Conservation (phyloP, 2,113 vertebrate genomes). For the Nycticebus coucang region DNA sequence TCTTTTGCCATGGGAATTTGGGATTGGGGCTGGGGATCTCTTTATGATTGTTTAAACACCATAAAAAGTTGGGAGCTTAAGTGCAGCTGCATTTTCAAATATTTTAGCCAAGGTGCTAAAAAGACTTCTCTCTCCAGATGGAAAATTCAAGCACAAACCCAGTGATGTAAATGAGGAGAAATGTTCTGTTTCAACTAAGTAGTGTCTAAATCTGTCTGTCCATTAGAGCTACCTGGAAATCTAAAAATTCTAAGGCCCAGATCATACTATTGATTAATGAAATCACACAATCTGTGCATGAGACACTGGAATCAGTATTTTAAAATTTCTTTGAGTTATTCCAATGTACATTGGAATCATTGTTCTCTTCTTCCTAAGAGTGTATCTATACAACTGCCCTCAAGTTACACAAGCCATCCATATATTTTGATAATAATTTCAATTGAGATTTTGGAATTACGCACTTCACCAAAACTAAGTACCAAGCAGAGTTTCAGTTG, state of each 20-base stretch:
- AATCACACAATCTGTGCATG: not conserved
- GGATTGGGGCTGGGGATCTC: not conserved
- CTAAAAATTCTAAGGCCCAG: not conserved
- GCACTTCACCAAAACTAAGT: not conserved
- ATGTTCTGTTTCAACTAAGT: not conserved
- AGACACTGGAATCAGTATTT: not conserved
- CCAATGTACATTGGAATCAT: not conserved
- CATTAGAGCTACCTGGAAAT: not conserved
- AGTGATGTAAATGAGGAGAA: not conserved
- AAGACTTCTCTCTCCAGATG: not conserved
- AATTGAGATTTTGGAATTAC: not conserved
- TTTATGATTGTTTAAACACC: not conserved
- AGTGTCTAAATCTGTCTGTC: not conserved
- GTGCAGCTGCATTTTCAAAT: not conserved
- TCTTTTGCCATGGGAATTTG: not conserved
- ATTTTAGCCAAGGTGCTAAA: not conserved
- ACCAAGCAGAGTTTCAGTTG: not conserved
- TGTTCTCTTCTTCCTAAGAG: not conserved
- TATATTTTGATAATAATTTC: not conserved
- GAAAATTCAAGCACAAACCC: not conserved
- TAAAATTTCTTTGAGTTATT: not conserved
- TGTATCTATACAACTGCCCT: not conserved
- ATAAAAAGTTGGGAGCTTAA: not conserved
- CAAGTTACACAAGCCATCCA: not conserved
- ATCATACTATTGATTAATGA: not conserved